Evolutionary conservation across 2,113 vertebrate genomes (phyloP).

Genomic region (Serinus canaria): DNA sequence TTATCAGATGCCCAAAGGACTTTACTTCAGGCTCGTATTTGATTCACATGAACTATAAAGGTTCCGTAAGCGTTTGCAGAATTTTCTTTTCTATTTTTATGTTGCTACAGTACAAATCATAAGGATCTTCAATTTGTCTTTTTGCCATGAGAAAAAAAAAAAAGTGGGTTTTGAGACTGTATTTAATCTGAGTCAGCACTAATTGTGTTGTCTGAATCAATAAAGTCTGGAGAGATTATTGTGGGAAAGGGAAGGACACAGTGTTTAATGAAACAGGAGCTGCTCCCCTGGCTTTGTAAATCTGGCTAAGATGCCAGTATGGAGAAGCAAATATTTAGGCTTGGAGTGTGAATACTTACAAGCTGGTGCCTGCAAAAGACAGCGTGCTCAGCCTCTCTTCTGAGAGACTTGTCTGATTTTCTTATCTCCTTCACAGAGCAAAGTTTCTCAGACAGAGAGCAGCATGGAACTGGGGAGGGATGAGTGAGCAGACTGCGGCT

Average conservation of each 20-base stretch:
- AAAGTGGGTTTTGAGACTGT: neutral
- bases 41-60: neutral
- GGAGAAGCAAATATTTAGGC: slow-evolving; percentile 29
- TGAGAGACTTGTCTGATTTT: neutral
- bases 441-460: neutral
- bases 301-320: neutral
- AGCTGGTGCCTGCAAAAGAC: neutral
- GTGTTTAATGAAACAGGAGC: neutral
- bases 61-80: neutral
- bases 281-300: neutral
- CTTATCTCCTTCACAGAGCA: neutral
- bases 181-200: slow-evolving; percentile 39
- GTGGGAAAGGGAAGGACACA: neutral
- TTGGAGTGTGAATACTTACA: neutral
- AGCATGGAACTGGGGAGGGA: neutral
- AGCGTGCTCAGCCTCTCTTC: neutral
- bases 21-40: neutral
- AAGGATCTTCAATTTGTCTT: neutral
- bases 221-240: neutral
- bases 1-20: neutral
- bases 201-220: slow-evolving; percentile 39
- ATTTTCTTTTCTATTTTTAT: neutral
- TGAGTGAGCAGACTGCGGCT: neutral
- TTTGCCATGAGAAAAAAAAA: neutral
- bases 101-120: neutral